Percentiles rank a stretch among this genome's conserved stretches.
Conservation (phyloP, 2,113 vertebrate species). For the Nerophis ophidion region DNA sequence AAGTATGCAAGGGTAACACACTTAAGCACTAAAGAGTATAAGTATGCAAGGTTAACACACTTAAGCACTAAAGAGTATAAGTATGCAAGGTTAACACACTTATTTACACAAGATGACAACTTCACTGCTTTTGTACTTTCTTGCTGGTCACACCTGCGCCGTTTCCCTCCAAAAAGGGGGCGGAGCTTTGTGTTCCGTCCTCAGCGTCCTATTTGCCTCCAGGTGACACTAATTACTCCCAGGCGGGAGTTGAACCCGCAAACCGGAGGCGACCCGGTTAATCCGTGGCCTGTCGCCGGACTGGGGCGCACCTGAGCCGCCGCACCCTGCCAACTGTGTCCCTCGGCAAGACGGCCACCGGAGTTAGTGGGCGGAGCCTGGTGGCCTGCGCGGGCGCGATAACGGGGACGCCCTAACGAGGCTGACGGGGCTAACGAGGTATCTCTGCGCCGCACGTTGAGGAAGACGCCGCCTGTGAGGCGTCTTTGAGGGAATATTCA, state of each 20-base stretch:
- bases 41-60: too few species aligned
- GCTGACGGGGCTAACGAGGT: conserved; percentile 59
- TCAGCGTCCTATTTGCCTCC: too few species aligned
- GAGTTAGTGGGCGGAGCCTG: not conserved
- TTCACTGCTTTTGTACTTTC: too few species aligned
- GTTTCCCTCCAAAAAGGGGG: too few species aligned
- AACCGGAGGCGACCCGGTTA: conserved; percentile 50
- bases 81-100: too few species aligned
- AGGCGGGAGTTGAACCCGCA: conserved; percentile 21
- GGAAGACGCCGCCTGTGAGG: conserved; percentile 55
- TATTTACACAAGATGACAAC: too few species aligned
- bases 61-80: too few species aligned
- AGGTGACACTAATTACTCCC: conserved; percentile 18
- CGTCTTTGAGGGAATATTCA: conserved; percentile 67
- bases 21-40: too few species aligned
- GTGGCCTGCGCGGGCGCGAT: conserved; percentile 53
- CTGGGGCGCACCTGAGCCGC: conserved; percentile 39
- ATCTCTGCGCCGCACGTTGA: conserved; percentile 69
- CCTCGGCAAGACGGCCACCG: conserved; percentile 15
- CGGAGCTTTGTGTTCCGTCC: too few species aligned
- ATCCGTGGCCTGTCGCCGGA: conserved; percentile 43
- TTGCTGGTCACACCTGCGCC: too few species aligned
- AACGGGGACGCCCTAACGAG: conserved; percentile 60
- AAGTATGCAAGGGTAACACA: too few species aligned
- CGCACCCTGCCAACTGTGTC: conserved; percentile 47